Base-by-base conservation (phyloP, 2,888 invertebrate genomes). In the Nemotelus pantherinus region DNA sequence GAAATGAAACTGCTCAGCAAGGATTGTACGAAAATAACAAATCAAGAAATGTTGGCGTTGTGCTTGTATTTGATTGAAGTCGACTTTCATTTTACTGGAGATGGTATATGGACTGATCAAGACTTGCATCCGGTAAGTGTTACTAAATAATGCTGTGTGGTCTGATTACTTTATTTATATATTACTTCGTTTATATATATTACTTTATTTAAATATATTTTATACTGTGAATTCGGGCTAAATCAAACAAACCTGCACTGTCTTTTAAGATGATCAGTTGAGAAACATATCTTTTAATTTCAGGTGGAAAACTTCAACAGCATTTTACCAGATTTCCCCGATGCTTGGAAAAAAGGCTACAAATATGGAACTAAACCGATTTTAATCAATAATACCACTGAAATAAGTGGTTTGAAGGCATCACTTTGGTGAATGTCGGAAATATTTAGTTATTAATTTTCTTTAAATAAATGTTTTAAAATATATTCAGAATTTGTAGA, bases 71-170 rank as follows among this genome's bases (percentile, higher is more conserved):
- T 91, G 77, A 90, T 95, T 43, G 94, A 95, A 85, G 90, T 89
- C 81, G 90, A 91, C 82, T 90, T 91, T 84, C 91, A 94, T 85
- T 95, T 94, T 82, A 92, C 91, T 10, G 94, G 94, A 0, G 92
- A 94, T 83, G 94, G 93, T 0, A 89, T 94, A 58, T 94, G 93
- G 93, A 85, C 85, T 0, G 87, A 87, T 71, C 84, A 86, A 67
- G 85, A 85, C 75, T 82, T 82, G 4, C 83, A 85, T 63, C 84
- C 85, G 53, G 85, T 87, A 25, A 85, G 85, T 55, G 44, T 1
- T 5, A 44, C 41, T 9, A 25, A 63, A 2, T 3, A 4, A 41
- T 60, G 3, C 25, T 10, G 60, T 41, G 60, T 44, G 3, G 53
- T 58, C 44, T n/a, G 25, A 3, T 44, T 58, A 39, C 6, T 3